Conservation (phyloP, 2,797 vertebrate genomes). For the Sebastes baramenuke region DNA sequence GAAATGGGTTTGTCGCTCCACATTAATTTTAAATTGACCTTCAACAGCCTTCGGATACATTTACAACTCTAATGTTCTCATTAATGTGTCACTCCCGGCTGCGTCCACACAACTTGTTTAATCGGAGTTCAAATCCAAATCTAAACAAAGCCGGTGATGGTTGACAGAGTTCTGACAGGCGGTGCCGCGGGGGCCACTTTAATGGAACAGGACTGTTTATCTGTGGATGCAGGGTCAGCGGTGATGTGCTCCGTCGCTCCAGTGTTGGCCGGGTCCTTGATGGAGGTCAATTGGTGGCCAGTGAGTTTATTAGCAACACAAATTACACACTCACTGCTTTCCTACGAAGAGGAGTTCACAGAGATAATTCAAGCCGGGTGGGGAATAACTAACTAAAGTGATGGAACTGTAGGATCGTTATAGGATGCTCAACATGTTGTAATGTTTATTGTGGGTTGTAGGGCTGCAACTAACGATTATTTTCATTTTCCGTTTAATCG, state of each 20-base stretch:
- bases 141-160: constrained; percentile 6
- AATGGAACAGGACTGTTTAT: constrained; percentile 26
- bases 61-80: constrained; percentile 5
- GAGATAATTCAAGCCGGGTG: background rate
- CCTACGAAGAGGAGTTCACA: background rate
- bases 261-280: background rate
- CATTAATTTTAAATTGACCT: constrained; percentile 10
- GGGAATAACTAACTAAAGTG: background rate
- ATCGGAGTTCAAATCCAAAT: constrained; percentile 8
- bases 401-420: background rate
- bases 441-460: background rate
- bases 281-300: constrained; percentile 24
- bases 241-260: constrained; percentile 3
- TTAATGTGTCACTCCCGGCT: background rate
- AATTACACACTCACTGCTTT: background rate
- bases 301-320: constrained; percentile 10
- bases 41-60: constrained; percentile 2
- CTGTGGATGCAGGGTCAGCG: constrained; percentile 28
- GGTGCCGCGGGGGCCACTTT: constrained; percentile 1
- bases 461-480: too few relatives aligned
- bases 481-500: too few relatives aligned
- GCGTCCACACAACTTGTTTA: background rate
- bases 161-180: background rate
- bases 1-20: background rate
- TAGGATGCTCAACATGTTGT: background rate